Percentiles rank a stretch among this genome's conserved stretches.
These are phyloP conservation scores for Pyrrhia umbra DNA, from an alignment of 2,888 invertebrate genomes.

Conservation along the genomic window DNA sequence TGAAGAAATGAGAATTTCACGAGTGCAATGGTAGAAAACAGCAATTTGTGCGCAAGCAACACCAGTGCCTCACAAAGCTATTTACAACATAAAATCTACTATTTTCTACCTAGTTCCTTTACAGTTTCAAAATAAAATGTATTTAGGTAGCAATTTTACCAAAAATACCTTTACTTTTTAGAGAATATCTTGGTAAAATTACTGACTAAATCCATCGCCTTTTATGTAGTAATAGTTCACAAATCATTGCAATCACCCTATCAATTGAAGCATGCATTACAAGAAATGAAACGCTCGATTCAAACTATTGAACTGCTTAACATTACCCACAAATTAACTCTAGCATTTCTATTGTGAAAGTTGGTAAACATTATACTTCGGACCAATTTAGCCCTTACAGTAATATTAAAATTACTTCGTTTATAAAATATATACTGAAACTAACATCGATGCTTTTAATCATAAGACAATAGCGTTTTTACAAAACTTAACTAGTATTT, in stretches of 20 bases:
- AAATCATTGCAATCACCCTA: conserved; percentile 8
- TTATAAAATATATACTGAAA: conserved; percentile 56
- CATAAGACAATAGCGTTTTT: conserved; percentile 77
- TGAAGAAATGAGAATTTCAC: conserved; percentile 19
- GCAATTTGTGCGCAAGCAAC: conserved; percentile 59
- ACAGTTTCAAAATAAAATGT: not conserved
- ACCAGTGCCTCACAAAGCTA: conserved; percentile 50
- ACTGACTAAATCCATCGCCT: not conserved
- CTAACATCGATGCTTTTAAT: conserved; percentile 76
- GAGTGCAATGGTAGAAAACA: conserved; percentile 28
- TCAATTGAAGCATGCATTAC: conserved; percentile 30
- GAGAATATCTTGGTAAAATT: not conserved
- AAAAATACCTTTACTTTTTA: not conserved
- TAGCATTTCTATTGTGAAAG: conserved; percentile 61
- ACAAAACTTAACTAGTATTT: conserved; percentile 59
- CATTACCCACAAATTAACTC: conserved; percentile 40
- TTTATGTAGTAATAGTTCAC: not conserved
- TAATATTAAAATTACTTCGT: conserved; percentile 39
- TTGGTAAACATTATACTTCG: conserved; percentile 19
- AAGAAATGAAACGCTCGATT: conserved; percentile 28
- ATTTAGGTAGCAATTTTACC: not conserved
- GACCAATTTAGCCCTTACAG: conserved; percentile 30
- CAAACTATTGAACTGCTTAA: conserved; percentile 45
- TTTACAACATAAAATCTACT: conserved; percentile 24
- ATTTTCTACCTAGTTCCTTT: not conserved